Evolutionary conservation across 2,888 invertebrate species (phyloP), one percentile per base, ranked within the genome.

Genomic region (Linnaemya tessellans): DNA sequence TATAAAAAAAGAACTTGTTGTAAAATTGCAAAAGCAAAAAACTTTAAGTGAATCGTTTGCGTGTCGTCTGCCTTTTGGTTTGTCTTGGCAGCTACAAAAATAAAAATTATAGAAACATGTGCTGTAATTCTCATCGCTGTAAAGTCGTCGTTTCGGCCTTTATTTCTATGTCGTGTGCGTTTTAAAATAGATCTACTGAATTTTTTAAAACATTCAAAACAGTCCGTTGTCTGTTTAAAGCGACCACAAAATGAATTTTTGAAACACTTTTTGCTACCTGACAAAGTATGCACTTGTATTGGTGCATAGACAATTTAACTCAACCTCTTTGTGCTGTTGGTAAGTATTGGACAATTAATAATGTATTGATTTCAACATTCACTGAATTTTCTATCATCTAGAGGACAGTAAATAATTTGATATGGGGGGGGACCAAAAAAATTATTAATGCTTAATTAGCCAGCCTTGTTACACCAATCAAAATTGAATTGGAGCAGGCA

Each of bases 111-210:
- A 3, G 30, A 51, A 74, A 74, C 80, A 80, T 80, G 80, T 80
- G 80, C 38, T 74, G 30, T 15, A 68, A 74, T 80, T 80, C 74
- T 51, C 80, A 68, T 67, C 80, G 67, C 67, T 74, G 51, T 80
- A 35, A 56, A 35, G 30, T 71, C 65, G 62, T 22, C 35, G 41
- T 64, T 56, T 43, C 38, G 46, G 51, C 54, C 30, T 30, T 18
- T 58, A 4, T 25, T n/a, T 38, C 35, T 22, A 15, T 49, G 51
- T 80, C 41, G 41, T 51, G 58, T 80, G 65, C 43, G 51, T 20
- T 60, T 67, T 68, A 46, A 41, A 60, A 65, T 80, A 60, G 51
- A 74, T 58, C 58, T 58, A 30, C 56, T 67, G 30, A 80, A 67
- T 51, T 51, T 60, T 67, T 60, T 56, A 56, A 67, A 74, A 60